Conservation (phyloP, 2,888 invertebrate species). For the Sinhomidia bicolor region DNA sequence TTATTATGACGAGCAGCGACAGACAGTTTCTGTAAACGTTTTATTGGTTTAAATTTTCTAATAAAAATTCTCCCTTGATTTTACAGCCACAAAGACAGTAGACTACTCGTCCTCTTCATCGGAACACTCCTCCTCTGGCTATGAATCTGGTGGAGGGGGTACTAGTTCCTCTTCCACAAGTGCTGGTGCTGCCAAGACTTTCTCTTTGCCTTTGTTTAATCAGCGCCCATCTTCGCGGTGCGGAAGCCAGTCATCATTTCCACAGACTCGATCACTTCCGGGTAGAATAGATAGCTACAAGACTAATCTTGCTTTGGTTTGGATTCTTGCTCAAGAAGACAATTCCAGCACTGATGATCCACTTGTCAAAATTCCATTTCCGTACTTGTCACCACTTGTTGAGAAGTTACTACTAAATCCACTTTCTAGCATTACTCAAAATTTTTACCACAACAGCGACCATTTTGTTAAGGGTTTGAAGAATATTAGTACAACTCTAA, state of each 20-base stretch:
- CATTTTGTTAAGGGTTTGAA: constrained; percentile 60
- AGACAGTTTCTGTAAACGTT: too few species aligned
- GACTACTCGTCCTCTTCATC: constrained; percentile 56
- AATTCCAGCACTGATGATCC: neutral
- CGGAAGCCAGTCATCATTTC: constrained; percentile 28
- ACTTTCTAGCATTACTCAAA: constrained; percentile 29
- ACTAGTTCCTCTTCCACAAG: neutral
- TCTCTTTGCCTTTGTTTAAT: constrained; percentile 56
- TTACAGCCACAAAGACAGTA: constrained; percentile 31
- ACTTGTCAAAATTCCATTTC: constrained; percentile 39
- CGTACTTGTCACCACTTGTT: constrained; percentile 54
- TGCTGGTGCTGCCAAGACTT: constrained; percentile 35
- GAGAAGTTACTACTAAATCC: constrained; percentile 55
- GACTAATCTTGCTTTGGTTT: constrained; percentile 59
- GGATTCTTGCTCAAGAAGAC: constrained; percentile 43
- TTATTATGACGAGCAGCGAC: too few species aligned
- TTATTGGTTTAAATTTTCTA: neutral
- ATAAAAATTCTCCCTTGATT: neutral
- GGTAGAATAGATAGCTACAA: constrained; percentile 58
- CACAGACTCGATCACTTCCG: constrained; percentile 56
- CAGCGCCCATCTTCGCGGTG: constrained; percentile 21
- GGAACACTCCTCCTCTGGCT: constrained; percentile 62
- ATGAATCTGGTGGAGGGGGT: constrained; percentile 39
- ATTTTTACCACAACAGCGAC: constrained; percentile 56
- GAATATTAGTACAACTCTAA: constrained; percentile 38